Percentiles rank a stretch among this genome's conserved stretches.
Conservation (phyloP, 2,113 vertebrate genomes). For the Hippocampus barbouri region DNA sequence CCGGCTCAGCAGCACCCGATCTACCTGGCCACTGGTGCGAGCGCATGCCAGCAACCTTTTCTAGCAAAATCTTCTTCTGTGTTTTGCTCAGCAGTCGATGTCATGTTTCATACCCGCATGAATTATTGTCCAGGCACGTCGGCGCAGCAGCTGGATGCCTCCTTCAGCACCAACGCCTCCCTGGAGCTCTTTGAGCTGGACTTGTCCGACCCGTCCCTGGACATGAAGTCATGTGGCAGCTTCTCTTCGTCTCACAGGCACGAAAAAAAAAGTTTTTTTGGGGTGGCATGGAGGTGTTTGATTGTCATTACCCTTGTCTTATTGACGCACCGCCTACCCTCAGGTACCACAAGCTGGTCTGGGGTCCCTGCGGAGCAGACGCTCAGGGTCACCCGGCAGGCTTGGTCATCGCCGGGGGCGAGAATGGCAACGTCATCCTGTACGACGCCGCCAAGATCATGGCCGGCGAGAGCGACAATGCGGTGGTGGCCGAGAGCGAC, state of each 20-base stretch:
- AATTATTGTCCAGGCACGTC: constrained; percentile 82
- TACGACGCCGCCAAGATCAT: constrained; percentile 91
- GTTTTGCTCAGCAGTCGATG: neutral
- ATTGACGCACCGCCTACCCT: too few species aligned
- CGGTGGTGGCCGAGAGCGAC: constrained; percentile 84
- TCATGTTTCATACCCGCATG: too few species aligned
- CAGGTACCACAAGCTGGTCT: constrained; percentile 95
- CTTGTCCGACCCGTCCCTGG: constrained; percentile 82
- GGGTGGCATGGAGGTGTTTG: neutral
- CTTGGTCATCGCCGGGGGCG: constrained; percentile 88
- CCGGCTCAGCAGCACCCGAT: constrained; percentile 90
- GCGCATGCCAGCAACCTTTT: neutral
- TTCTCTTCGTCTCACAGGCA: constrained; percentile 88
- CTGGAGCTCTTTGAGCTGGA: constrained; percentile 94
- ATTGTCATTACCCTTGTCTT: neutral
- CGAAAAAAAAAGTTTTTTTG: neutral
- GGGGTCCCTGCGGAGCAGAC: constrained; percentile 82
- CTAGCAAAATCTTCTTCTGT: too few species aligned
- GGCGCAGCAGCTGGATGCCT: constrained; percentile 94
- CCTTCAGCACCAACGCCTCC: constrained; percentile 92
- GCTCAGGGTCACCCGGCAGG: constrained; percentile 72
- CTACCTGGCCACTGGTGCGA: constrained; percentile 89
- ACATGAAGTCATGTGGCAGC: constrained; percentile 89
- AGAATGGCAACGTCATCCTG: constrained; percentile 90
- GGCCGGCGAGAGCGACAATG: constrained; percentile 76